Evolutionary conservation across 92 coral and sea anemone species (phyloP), one percentile per base, ranked within the genome.

Genomic region (Phenganax stokvisi): DNA sequence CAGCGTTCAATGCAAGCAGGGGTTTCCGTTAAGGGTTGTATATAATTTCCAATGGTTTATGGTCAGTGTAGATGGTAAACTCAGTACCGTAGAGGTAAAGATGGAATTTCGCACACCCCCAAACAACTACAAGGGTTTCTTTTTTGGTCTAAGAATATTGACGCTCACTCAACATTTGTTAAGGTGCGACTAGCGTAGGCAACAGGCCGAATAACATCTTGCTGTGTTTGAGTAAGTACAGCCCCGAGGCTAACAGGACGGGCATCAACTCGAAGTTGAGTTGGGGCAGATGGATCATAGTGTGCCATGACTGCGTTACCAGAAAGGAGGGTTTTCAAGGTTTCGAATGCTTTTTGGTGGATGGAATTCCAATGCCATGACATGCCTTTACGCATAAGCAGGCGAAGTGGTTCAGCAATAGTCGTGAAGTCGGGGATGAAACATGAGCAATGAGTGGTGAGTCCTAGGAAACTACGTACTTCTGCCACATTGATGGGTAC

Each of bases 381-480:
- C 10, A 16, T 57, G 67, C 30, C 67, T 75, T 75, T 75, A 31
- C 80, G 80, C n/a, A 66, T 75, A 12, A 25, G 80, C 3, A 75
- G 64, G 16, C 80, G 80, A 7, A 54, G 80, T 12, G 64, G 80
- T 31, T 75, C 67, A 1, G 80, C 67, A 59, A 75, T 65, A 8
- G 67, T 75, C 15, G 83, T 63, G 56, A 75, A 68, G 12, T 81
- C 59, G 6, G 89, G 89, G 56, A 82, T 67, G 69, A 76, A 82
- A 11, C 69, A 68, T 7, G 86, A 51, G 64, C 86, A 86, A 59
- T 86, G 76, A 47, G 80, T 86, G 5, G 70, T 80, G 6, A 81
- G 82, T n/a, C 83, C 79, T 8, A 85, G 57, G 65, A 80, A 81
- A 80, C 88, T 86, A 2, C 83, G 83, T 11, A 86, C 82, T 81